These are phyloP conservation scores for Hydrolagus colliei DNA, from an alignment of 2,797 vertebrate species.

Conservation along the genomic window DNA sequence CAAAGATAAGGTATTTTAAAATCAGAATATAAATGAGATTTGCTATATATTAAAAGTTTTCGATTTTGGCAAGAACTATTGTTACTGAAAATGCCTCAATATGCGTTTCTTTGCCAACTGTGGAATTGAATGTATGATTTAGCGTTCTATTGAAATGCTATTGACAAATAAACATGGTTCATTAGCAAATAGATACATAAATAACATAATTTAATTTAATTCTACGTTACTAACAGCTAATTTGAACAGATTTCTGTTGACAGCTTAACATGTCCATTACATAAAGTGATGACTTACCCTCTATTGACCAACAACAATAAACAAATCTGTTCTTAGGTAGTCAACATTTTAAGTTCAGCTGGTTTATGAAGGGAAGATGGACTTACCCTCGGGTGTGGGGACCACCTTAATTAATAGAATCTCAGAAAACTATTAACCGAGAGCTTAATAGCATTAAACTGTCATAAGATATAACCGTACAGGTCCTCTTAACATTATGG, in stretches of 20 bases:
- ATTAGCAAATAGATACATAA: not conserved
- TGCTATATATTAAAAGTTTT: not conserved
- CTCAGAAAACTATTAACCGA: too few species aligned
- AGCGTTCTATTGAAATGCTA: not conserved
- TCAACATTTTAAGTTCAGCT: too few species aligned
- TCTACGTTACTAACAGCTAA: too few species aligned
- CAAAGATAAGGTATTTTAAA: conserved; percentile 3
- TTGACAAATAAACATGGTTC: not conserved
- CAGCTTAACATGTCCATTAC: not conserved
- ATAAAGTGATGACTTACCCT: not conserved
- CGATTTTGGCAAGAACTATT: not conserved
- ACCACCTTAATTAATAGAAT: not conserved
- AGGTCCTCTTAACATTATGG: too few species aligned
- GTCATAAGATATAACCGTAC: too few species aligned
- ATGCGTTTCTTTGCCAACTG: not conserved
- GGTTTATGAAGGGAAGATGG: too few species aligned
- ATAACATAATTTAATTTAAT: not conserved
- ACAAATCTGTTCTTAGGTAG: too few species aligned
- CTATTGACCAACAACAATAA: not conserved
- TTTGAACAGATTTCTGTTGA: too few species aligned
- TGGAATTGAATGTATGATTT: conserved; percentile 1
- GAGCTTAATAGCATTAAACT: too few species aligned
- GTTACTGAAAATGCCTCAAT: not conserved
- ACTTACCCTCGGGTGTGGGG: not conserved
- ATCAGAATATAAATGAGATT: conserved; percentile 10